Evolutionary conservation across 2,113 vertebrate species (phyloP), one percentile per base, ranked within the genome.

Genomic region (Cottus gobio): DNA sequence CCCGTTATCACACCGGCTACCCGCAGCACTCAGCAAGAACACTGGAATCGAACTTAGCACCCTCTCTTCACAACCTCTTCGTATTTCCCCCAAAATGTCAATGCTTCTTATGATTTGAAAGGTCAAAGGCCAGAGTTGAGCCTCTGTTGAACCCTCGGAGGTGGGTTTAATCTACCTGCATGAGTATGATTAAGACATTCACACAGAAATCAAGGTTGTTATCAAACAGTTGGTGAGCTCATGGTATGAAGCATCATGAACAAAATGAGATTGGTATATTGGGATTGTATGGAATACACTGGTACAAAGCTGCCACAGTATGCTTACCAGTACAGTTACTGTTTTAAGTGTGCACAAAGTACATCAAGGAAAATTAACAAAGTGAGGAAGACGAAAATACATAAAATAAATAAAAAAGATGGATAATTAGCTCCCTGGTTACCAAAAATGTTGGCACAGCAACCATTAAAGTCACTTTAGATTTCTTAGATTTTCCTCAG

Each of bases 341-440:
- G 2, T 24, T 48, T 30, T 11, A 61, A 39, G 16, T 56, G 16
- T 58, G 37, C 31, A 46, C 20, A 15, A 64, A 84, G 16, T 46
- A 18, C 30, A 48, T 11, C 26, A 24, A 24, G 18, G 60, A 26
- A 71, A 44, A 31, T 58, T 4, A 70, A 77, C 20, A 42, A 75
- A 58, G 71, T 60, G 15, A 39, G 30, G 36, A 52, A 11, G 24
- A 54, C 31, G 46, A 11, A 1, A 63, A 10, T 34, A 37, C 8
- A 37, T 9, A 5, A 22, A 22, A n/a, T n/a, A 30, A 28, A 57
- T 5, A 26, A 71, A 46, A 28, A 24, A 39, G 39, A 71, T 31
- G 22, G 56, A 62, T 86, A 85, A 89, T 83, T 83, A 75, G 82
- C 39, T 86, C 83, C 76, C 71, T 66, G 61, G 80, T 84, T 83